Conservation (phyloP, 2,888 invertebrate genomes). For the Xanthorhoe spadicearia region DNA sequence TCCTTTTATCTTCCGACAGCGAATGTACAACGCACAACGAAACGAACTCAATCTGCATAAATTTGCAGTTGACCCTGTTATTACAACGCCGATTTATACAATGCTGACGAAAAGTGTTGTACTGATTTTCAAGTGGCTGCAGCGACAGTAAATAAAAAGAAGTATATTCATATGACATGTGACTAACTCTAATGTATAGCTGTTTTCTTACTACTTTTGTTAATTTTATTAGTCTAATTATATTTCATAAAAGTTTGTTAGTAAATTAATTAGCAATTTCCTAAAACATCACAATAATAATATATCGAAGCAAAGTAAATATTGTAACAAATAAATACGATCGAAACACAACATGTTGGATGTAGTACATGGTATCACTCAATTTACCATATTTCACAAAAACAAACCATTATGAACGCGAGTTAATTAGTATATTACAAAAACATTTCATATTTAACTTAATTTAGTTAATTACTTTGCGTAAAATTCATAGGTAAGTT, state of each 20-base stretch:
- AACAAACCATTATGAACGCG: not conserved
- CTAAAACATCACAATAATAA: too few species aligned
- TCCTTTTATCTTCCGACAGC: slow-evolving; percentile 64
- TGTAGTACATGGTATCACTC: not conserved
- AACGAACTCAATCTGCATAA: slow-evolving; percentile 76
- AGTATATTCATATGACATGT: not conserved
- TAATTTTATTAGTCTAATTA: too few species aligned
- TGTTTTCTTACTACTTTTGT: too few species aligned
- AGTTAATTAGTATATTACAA: slow-evolving; percentile 1
- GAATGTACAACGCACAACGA: slow-evolving; percentile 67
- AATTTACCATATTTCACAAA: not conserved
- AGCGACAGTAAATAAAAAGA: not conserved
- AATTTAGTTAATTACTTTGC: not conserved
- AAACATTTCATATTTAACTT: slow-evolving; percentile 3
- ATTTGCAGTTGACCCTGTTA: slow-evolving; percentile 77
- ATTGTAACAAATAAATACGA: not conserved
- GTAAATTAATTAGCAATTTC: too few species aligned
- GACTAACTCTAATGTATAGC: too few species aligned
- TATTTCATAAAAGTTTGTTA: too few species aligned
- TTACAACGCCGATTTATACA: slow-evolving; percentile 60
- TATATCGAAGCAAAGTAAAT: too few species aligned
- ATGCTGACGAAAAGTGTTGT: slow-evolving; percentile 15
- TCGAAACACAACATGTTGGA: not conserved
- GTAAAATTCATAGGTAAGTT: not conserved
- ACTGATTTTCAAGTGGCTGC: not conserved